Base-by-base conservation (phyloP, 1,140 invertebrate genomes). In the Drosophila bipectinata region DNA sequence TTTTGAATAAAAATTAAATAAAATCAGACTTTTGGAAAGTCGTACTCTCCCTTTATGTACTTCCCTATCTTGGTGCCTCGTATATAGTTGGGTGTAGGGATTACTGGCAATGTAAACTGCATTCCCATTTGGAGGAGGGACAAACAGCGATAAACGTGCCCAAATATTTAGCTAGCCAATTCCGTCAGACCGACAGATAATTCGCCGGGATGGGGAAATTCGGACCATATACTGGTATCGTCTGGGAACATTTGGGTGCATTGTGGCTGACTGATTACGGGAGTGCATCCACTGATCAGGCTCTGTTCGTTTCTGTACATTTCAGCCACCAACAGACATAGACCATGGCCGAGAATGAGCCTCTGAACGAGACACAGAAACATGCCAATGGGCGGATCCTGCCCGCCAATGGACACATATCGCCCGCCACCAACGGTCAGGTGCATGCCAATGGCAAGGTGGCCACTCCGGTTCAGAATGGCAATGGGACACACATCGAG, bases 341-440 rank as follows among this genome's bases (percentile, higher is more conserved):
- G 37, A 45, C 48, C 53, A 85, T 90, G 88, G 66, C 87, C 7
- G 88, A 90, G 47, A 77, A 78, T 45, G 87, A 90, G 52, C 88
- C 77, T 18, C 60, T 90, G 34, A 85, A 90, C 34, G 77, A 78
- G 10, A 24, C 24, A 12, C 57, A 56, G 4, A 66, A 24, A 14
- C 64, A 87, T 56, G 52, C 64, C n/a, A 87, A 87, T 45, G 83
- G 66, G 5, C 83, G 83, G 39, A 87, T 87, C 53, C 44, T 88
- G 52, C 69, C 63, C 15, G 62, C 61, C 45, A 87, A 87, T 63
- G 78, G 81, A 52, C 82, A 78, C 60, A 52, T 41, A 6, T 5
- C 54, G 8, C 26, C 59, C 28, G 44, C 34, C 14, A 55, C 18
- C 55, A 82, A 83, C 10, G 77, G 77, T 1, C 34, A 66, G 26